A percentile compares a stretch with the other conserved stretches of the same genome.
phyloP scores from a whole-genome alignment of 2,888 invertebrate species.

The Lasioglossum leucozonium region DNA sequence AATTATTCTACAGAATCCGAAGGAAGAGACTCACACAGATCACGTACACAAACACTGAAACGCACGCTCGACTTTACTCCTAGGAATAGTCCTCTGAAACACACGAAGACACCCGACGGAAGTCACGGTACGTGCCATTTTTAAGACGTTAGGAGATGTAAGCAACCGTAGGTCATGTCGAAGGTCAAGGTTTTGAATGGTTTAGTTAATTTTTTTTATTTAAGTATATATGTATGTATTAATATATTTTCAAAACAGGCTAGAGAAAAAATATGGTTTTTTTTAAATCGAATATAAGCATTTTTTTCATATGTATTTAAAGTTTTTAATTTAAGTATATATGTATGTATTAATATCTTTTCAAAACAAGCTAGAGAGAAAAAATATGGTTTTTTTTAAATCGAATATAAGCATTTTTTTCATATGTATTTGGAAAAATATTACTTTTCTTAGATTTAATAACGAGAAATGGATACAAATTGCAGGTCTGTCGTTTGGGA shows the following conservation, averaged over 20 bases:
- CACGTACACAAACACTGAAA: conserved; percentile 1
- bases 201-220: neutral
- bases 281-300: neutral
- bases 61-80: conserved; percentile 26
- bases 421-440: neutral
- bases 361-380: no score
- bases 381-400: neutral
- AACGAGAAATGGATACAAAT: neutral
- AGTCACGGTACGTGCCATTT: conserved; percentile 22
- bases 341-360: no score
- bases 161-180: neutral
- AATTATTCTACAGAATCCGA: conserved; percentile 18
- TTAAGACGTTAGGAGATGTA: neutral
- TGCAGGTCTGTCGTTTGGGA: conserved; percentile 27
- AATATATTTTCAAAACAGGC: no score
- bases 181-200: neutral
- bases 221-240: no score
- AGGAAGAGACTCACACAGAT: neutral
- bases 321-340: no score
- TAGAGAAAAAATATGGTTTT: neutral
- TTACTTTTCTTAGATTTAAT: neutral
- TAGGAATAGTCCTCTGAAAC: conserved; percentile 18
- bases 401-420: neutral
- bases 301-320: neutral
- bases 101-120: conserved; percentile 30